Percentiles rank a stretch among this genome's conserved stretches.
These are phyloP conservation scores for Trematocara nigrifrons DNA, from an alignment of 2,113 vertebrate species.

Conservation along the genomic window DNA sequence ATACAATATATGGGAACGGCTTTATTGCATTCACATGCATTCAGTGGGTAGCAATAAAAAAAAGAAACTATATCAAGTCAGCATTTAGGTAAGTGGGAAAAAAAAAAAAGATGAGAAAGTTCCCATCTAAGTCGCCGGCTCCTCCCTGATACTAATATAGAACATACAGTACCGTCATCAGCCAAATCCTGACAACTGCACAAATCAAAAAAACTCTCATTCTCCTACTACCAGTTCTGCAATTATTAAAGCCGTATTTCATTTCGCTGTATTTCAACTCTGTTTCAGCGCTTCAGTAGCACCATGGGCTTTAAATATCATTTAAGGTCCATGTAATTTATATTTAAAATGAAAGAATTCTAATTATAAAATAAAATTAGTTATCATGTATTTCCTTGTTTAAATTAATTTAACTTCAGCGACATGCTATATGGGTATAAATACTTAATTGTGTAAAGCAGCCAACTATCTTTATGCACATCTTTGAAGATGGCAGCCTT, in stretches of 20 bases:
- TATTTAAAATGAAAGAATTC: neutral
- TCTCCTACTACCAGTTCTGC: neutral
- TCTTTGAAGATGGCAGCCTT: neutral
- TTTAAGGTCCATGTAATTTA: neutral
- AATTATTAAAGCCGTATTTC: constrained; percentile 47
- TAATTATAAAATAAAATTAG: neutral
- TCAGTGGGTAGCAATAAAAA: neutral
- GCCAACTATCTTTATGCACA: neutral
- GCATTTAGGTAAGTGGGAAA: neutral
- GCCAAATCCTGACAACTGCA: neutral
- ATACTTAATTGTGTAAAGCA: neutral
- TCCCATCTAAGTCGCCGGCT: neutral
- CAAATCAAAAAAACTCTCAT: constrained; percentile 20
- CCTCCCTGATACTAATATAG: neutral
- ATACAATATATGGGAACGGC: neutral
- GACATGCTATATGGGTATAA: neutral
- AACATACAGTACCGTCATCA: neutral
- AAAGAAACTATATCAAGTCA: neutral
- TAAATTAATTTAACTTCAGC: neutral
- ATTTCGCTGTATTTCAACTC: constrained; percentile 1
- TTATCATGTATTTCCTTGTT: neutral
- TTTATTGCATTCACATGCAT: neutral
- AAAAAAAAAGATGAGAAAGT: neutral
- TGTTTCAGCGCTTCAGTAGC: neutral
- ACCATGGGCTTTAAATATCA: neutral